A percentile compares a stretch with the other conserved stretches of the same genome.
Conservation (phyloP, 2,888 invertebrate genomes). For the Drosophila anceps region DNA sequence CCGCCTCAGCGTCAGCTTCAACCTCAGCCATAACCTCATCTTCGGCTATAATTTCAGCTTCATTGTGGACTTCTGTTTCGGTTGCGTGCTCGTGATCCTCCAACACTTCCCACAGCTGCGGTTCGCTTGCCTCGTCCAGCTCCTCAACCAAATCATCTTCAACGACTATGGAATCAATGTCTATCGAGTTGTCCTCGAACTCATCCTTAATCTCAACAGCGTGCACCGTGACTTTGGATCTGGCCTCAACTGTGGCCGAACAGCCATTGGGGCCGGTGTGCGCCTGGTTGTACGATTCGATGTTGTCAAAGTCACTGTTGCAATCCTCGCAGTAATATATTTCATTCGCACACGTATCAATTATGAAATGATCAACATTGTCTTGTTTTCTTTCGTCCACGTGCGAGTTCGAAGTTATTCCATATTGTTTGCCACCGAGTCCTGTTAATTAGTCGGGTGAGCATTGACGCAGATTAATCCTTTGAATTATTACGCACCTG, state of each 20-base stretch:
- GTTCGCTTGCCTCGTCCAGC: conserved; percentile 24
- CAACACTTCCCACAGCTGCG: conserved; percentile 63
- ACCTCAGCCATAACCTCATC: neutral
- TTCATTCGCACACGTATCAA: conserved; percentile 42
- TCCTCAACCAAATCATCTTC: conserved; percentile 47
- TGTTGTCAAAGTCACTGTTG: conserved; percentile 43
- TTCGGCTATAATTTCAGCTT: neutral
- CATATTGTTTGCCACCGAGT: neutral
- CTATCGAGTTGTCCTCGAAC: conserved; percentile 22
- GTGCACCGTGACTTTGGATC: conserved; percentile 25
- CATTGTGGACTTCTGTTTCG: neutral
- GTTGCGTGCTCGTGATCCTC: conserved; percentile 34
- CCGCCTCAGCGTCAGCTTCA: conserved; percentile 5
- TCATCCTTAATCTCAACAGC: conserved; percentile 42
- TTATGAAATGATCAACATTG: conserved; percentile 49
- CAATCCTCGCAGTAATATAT: conserved; percentile 58
- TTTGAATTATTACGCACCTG: conserved; percentile 39
- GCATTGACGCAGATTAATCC: neutral
- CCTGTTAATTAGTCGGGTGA: conserved; percentile 16
- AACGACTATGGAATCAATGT: conserved; percentile 15
- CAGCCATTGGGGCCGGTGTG: conserved; percentile 41
- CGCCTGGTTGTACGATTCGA: conserved; percentile 44
- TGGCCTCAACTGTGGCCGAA: conserved; percentile 13
- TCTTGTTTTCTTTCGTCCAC: conserved; percentile 35
- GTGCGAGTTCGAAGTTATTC: conserved; percentile 27